phyloP scores from a whole-genome alignment of 2,888 invertebrate species.

The Pandemis heparana region DNA sequence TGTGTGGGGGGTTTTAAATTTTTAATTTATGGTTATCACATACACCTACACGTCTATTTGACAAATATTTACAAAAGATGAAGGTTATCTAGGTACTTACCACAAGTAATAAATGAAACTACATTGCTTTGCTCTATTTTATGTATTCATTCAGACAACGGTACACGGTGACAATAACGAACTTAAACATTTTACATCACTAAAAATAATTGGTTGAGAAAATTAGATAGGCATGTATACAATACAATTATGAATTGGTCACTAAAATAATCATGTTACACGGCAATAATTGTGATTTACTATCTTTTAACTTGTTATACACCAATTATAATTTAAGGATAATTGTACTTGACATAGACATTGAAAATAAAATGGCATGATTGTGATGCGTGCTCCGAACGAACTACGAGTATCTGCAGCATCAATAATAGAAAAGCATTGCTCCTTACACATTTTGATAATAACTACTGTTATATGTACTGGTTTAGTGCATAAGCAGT shows the following conservation, averaged over 20 bases:
- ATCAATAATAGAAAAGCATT: background rate
- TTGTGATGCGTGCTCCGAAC: conserved; percentile 37
- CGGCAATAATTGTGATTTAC: conserved; percentile 62
- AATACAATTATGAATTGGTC: conserved; percentile 63
- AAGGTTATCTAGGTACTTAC: too few relatives aligned
- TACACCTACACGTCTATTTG: too few relatives aligned
- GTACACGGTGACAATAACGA: conserved; percentile 86
- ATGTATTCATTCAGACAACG: conserved; percentile 86
- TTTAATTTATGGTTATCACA: too few relatives aligned
- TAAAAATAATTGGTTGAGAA: conserved; percentile 76
- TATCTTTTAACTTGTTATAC: conserved; percentile 57
- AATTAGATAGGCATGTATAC: conserved; percentile 55
- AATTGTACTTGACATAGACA: conserved; percentile 63
- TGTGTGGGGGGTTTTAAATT: too few relatives aligned
- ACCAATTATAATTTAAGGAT: conserved; percentile 53
- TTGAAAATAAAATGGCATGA: conserved; percentile 38
- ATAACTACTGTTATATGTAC: background rate
- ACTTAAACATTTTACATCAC: conserved; percentile 71
- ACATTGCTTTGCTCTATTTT: conserved; percentile 76
- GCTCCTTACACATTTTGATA: background rate
- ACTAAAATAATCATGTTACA: conserved; percentile 61
- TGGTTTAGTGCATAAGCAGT: background rate
- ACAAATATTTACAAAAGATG: too few relatives aligned
- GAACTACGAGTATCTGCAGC: conserved; percentile 14
- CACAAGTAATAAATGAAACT: conserved; percentile 65